Evolutionary conservation across 2,888 invertebrate species (phyloP).

Genomic region (Ernsta delagoae): DNA sequence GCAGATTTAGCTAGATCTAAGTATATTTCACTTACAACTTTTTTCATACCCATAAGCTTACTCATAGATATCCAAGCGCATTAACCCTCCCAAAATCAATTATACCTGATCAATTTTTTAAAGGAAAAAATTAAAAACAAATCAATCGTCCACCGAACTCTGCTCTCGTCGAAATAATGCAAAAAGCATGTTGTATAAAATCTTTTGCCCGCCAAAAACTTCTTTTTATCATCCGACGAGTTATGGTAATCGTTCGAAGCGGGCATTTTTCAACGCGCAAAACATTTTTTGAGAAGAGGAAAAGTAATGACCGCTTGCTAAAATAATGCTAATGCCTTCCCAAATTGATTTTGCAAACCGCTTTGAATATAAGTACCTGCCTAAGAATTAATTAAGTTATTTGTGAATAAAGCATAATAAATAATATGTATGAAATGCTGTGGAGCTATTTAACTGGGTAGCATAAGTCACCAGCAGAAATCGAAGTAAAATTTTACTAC

Average conservation of each 20-base stretch:
- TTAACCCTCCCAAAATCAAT: no score
- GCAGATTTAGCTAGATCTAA: no score
- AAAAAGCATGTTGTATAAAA: constrained; percentile 6
- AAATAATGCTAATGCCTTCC: constrained; percentile 42
- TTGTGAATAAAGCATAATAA: not conserved
- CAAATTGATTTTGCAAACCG: constrained; percentile 49
- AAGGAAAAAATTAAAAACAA: no score
- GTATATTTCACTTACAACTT: no score
- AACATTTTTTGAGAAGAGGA: constrained; percentile 39
- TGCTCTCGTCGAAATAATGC: constrained; percentile 6
- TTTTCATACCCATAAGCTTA: no score
- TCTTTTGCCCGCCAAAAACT: constrained; percentile 2
- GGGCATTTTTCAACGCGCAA: constrained; percentile 34
- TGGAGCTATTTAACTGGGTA: no score
- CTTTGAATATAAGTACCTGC: constrained; percentile 1
- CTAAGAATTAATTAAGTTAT: no score
- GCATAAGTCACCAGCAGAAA: no score
- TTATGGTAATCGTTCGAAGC: constrained; percentile 8
- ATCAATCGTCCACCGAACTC: not conserved
- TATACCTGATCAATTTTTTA: no score
- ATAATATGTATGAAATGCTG: no score
- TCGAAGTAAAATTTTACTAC: no score
- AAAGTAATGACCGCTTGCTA: constrained; percentile 26
- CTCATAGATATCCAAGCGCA: no score
- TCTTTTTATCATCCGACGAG: constrained; percentile 1